These are phyloP conservation scores for Brassicogethes aeneus DNA, from an alignment of 2,888 invertebrate genomes.

Conservation along the genomic window DNA sequence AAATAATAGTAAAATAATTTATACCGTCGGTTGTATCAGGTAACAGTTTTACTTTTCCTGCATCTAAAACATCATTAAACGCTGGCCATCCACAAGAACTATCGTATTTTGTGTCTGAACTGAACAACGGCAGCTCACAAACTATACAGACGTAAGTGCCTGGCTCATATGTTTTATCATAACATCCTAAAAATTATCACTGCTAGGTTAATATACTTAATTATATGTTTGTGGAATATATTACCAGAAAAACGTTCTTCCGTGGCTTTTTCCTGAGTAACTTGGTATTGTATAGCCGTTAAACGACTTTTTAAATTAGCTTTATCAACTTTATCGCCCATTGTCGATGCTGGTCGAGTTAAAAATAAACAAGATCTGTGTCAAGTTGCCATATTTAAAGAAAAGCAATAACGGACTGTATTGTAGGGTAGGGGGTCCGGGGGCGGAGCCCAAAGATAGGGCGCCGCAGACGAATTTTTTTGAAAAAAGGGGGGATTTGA, in stretches of 20 bases:
- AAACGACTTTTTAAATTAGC: constrained; percentile 75
- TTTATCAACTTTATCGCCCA: constrained; percentile 47
- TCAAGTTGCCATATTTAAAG: no score
- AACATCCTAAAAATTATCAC: constrained; percentile 74
- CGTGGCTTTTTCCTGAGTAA: constrained; percentile 94
- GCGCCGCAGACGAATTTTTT: no score
- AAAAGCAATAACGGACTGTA: no score
- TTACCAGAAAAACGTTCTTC: constrained; percentile 73
- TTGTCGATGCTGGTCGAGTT: constrained; percentile 8
- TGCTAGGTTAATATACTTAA: no score
- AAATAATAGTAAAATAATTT: no score
- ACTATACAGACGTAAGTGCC: constrained; percentile 89
- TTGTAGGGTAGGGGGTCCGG: no score
- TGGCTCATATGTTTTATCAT: constrained; percentile 79
- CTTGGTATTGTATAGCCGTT: constrained; percentile 87
- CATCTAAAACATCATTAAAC: constrained; percentile 84
- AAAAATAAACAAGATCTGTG: constrained; percentile 1
- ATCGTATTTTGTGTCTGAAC: constrained; percentile 90
- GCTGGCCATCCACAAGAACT: constrained; percentile 99
- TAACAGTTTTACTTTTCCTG: constrained; percentile 78
- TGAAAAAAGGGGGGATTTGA: no score
- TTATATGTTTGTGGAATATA: no score
- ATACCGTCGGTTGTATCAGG: constrained; percentile 81
- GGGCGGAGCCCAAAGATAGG: no score
- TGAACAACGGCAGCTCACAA: constrained; percentile 84